A percentile compares a stretch with the other conserved stretches of the same genome.
phyloP scores from a whole-genome alignment of 2,113 vertebrate species.

The Ginglymostoma cirratum region DNA sequence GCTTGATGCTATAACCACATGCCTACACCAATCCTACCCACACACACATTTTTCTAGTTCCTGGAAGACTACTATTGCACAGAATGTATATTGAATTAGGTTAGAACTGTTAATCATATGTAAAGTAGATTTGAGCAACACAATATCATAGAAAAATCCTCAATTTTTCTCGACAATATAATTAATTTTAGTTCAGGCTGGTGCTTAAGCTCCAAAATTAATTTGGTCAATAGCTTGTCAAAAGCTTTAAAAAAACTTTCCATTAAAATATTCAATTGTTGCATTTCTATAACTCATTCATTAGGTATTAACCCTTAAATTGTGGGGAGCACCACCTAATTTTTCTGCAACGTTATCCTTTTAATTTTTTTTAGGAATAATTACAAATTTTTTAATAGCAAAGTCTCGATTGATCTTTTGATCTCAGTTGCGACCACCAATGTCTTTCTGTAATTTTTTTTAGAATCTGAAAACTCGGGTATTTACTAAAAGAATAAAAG shows the following conservation, averaged over 20 bases:
- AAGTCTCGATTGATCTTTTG: too few species aligned
- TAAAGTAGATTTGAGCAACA: neutral
- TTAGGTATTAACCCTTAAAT: neutral
- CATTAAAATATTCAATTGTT: neutral
- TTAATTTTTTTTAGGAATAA: neutral
- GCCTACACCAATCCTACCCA: slow-evolving; percentile 15
- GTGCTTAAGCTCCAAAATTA: neutral
- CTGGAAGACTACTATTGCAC: neutral
- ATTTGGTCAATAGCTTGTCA: neutral
- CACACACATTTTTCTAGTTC: neutral
- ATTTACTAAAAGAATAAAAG: neutral
- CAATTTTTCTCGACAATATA: neutral
- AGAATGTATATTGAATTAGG: neutral
- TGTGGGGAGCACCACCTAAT: neutral
- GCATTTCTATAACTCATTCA: neutral
- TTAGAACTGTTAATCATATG: neutral
- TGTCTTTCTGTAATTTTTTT: neutral
- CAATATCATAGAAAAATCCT: neutral
- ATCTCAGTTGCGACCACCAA: neutral
- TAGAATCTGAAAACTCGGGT: neutral
- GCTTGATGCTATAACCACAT: neutral
- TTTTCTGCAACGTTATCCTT: neutral
- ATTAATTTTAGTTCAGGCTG: neutral
- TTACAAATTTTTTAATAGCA: neutral
- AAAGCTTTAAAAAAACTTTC: neutral